Evolutionary conservation across 2,797 vertebrate genomes (phyloP).

Genomic region (Anisognathus igniventris): DNA sequence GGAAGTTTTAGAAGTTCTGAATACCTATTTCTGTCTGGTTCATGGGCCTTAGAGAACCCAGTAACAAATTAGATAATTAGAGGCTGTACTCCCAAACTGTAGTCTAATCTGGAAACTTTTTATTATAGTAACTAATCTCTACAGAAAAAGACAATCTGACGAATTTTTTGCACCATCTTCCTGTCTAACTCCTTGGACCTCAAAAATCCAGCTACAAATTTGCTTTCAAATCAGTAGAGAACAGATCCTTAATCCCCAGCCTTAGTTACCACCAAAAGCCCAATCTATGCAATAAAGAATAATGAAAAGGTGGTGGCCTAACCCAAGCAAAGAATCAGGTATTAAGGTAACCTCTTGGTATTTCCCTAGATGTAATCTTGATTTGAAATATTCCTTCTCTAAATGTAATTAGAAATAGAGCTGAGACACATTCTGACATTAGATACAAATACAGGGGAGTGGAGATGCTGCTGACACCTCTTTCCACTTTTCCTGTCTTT

Average conservation of each 20-base stretch:
- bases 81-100: not conserved
- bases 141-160: not conserved
- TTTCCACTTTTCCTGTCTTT: not conserved
- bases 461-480: not conserved
- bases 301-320: fast-evolving
- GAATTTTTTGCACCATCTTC: not conserved
- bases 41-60: not conserved
- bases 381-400: not conserved
- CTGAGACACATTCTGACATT: not conserved
- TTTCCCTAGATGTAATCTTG: not conserved
- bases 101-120: not conserved
- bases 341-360: not conserved
- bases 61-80: not conserved
- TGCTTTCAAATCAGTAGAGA: not conserved
- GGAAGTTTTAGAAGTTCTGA: not conserved
- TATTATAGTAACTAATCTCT: not conserved
- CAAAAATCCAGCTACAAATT: not conserved
- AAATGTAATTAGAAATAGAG: not conserved
- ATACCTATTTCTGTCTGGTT: not conserved
- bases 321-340: not conserved
- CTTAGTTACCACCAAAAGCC: not conserved
- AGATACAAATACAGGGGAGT: not conserved
- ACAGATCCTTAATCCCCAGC: not conserved
- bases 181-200: not conserved
- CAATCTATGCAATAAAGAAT: not conserved